A percentile compares a stretch with the other conserved stretches of the same genome.
Evolutionary conservation across 2,113 vertebrate species (phyloP).

Genomic region (Lycaon pictus): DNA sequence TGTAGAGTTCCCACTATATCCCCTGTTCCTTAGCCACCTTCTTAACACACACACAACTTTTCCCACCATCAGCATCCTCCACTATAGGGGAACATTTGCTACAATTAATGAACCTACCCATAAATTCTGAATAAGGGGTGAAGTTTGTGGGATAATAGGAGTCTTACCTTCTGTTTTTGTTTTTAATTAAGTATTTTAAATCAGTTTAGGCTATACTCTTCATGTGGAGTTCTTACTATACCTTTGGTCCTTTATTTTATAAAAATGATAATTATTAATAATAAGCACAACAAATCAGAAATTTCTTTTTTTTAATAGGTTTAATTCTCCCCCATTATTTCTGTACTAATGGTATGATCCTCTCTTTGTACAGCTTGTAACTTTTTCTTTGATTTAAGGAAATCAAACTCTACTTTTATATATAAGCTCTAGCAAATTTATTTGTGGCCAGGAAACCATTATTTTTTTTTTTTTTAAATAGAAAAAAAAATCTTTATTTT

Average conservation of each 20-base stretch:
- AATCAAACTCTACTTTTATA: background rate
- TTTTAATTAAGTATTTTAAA: background rate
- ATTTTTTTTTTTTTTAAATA: background rate
- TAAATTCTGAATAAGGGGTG: background rate
- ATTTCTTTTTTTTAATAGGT: conserved; percentile 35
- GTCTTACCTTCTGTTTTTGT: background rate
- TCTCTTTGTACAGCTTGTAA: conserved; percentile 22
- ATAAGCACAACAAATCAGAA: background rate
- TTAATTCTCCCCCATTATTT: background rate
- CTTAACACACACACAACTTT: background rate
- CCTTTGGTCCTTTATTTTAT: conserved; percentile 33
- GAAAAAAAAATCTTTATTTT: background rate
- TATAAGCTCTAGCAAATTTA: background rate
- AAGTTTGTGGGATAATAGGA: background rate
- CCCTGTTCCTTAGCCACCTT: background rate
- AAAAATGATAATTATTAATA: conserved; percentile 33
- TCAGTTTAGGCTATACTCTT: background rate
- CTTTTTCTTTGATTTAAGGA: conserved; percentile 37
- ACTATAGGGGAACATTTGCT: background rate
- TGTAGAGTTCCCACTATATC: background rate
- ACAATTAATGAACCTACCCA: background rate
- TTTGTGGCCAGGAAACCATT: conserved; percentile 18
- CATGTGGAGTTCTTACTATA: background rate
- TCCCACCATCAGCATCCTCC: background rate
- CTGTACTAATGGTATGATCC: background rate